Base-by-base conservation (phyloP, 2,797 vertebrate genomes). In the Psittacula derbiana region DNA sequence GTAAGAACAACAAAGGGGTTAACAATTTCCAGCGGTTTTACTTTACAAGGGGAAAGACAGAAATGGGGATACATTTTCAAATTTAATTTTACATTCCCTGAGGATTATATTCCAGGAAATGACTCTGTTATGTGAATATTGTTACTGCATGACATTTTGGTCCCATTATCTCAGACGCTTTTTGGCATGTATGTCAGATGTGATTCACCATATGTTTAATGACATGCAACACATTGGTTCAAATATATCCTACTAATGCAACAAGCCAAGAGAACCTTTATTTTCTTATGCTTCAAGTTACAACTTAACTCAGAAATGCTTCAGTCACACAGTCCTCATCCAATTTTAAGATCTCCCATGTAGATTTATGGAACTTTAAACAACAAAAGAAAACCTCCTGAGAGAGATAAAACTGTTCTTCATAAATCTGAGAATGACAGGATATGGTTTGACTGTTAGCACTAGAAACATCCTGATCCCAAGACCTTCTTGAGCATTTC, bases 51-150 rank as follows among this genome's bases (percentile, higher is more conserved):
- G 66, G 46, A 50, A 93, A 84, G 70, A 93, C 0, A 88, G 62
- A 86, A 81, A 69, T 8, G 33, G 50, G 66, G 53, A 81, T 90
- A 53, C 2, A 41, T 84, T 76, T 88, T 76, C 47, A 67, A 75
- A 72, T 62, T 72, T 67, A 75, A 57, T 83, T 93, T 92, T 79
- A 66, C 40, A 86, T 55, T 92, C 93, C 62, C 28, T 15, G 14
- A 62, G 71, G 87, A 94, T 73, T 91, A 84, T 88, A 94, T 84
- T 84, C 75, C 89, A 93, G 62, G 82, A 94, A 93, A 93, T 92
- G 55, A 90, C 70, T 90, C 60, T 38, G 43, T 65, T 82, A 73
- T 10, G 40, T 84, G 93, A 94, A 40, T 75, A 73, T 41, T 1
- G 1, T 91, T 93, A 90, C 44, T 75, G 60, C n/a, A 46, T 67